Base-by-base conservation (phyloP, 1,140 invertebrate genomes). In the Xylocopa sonorina region DNA sequence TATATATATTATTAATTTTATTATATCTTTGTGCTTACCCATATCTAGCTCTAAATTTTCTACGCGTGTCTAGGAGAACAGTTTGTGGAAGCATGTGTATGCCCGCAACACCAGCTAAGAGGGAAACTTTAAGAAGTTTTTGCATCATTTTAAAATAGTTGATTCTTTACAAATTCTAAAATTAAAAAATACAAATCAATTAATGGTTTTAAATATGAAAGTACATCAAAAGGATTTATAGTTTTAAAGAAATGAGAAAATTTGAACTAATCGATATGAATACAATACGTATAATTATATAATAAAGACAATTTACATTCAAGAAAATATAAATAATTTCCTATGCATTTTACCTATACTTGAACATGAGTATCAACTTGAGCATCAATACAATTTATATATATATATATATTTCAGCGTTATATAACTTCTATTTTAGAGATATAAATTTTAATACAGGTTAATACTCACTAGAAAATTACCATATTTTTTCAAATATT, bases 11-110 rank as follows among this genome's bases (percentile, higher is more conserved):
- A n/a, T n/a, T n/a, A n/a, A n/a, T n/a, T n/a, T n/a, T n/a, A n/a
- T n/a, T n/a, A n/a, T n/a, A n/a, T n/a, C n/a, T n/a, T n/a, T n/a
- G n/a, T 80, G 90, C 89, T 87, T 89, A 94, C 94, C 92, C 93
- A 82, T 95, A 94, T 68, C 93, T 92, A 76, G 93, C 90, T 29
- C 94, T 83, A 29, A 95, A 80, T 2, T 94, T 89, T 66, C 90
- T 91, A 80, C 94, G 94, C 78, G 93, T 89, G 5, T 93, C 64
- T 24, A 95, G 63, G 1, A 93, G 90, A n/a, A 93, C 74, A 48
- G 94, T 94, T 50, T 95, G 90, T 3, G 95, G 94, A 34, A 94
- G 21, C 81, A 91, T 89, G 58, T 92, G 86, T 0, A 75, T 77
- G 1, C 12, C 43, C 32, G 64, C 27, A 46, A n/a, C 27, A 10